Evolutionary conservation across 2,113 vertebrate genomes (phyloP).

Genomic region (Lepidothrix coronata): DNA sequence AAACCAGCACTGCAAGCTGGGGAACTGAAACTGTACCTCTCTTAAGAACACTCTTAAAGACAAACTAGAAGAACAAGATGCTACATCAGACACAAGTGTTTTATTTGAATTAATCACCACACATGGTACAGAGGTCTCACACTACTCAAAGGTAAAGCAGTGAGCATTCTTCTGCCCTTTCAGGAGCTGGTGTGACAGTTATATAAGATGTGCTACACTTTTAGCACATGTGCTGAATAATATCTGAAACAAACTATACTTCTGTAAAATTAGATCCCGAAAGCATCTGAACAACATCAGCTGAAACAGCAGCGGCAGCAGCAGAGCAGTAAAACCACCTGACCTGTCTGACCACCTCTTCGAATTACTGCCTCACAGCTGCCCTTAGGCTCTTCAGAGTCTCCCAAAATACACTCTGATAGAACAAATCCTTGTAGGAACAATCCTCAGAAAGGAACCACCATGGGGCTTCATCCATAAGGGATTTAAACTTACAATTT

Average conservation of each 20-base stretch:
- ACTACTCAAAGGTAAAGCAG: not conserved
- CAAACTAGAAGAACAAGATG: not conserved
- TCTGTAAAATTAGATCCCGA: not conserved
- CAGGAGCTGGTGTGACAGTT: not conserved
- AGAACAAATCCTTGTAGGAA: not conserved
- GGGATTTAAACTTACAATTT: not conserved
- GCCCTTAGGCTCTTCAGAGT: not conserved
- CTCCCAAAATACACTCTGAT: not conserved
- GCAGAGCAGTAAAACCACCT: not conserved
- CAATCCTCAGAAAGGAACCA: not conserved
- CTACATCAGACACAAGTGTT: not conserved
- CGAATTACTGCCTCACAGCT: not conserved
- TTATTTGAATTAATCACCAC: not conserved
- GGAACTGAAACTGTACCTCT: not conserved
- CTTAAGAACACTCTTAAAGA: not conserved
- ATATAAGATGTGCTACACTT: not conserved
- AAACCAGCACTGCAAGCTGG: not conserved
- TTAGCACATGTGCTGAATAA: not conserved
- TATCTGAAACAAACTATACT: not conserved
- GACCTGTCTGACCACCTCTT: not conserved
- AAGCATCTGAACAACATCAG: not conserved
- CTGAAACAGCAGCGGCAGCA: fast-evolving
- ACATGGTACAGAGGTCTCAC: not conserved
- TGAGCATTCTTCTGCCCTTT: not conserved
- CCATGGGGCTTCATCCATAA: fast-evolving